Evolutionary conservation across 2,888 invertebrate genomes (phyloP).

Genomic region (Sminthurinus aureus): DNA sequence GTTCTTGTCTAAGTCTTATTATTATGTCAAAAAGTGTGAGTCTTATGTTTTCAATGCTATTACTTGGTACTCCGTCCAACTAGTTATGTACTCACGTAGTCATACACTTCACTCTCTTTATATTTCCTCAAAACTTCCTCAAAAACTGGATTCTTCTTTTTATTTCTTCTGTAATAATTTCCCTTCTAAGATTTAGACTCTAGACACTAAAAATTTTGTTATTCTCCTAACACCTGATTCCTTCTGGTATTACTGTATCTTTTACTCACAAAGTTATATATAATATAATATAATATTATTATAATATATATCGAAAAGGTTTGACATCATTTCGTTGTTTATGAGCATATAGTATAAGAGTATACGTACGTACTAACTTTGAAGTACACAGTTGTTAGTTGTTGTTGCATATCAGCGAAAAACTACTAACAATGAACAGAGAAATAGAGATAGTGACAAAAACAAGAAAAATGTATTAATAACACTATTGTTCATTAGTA

Average conservation of each 20-base stretch:
- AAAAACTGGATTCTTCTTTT: slow-evolving; percentile 21
- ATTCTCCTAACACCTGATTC: neutral
- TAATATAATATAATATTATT: neutral
- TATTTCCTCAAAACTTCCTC: slow-evolving; percentile 34
- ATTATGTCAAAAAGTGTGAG: slow-evolving; percentile 32
- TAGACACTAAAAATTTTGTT: too few species aligned
- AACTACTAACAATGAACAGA: too few species aligned
- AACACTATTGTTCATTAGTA: too few species aligned
- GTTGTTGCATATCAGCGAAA: too few species aligned
- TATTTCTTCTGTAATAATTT: slow-evolving; percentile 8
- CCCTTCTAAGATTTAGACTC: neutral
- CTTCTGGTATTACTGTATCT: neutral
- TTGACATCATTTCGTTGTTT: slow-evolving; percentile 12
- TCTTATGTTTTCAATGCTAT: neutral
- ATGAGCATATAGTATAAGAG: neutral
- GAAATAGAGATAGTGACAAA: too few species aligned
- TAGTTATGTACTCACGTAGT: slow-evolving; percentile 23
- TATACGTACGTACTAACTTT: too few species aligned
- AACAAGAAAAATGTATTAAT: too few species aligned
- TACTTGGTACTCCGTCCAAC: slow-evolving; percentile 35
- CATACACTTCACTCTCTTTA: slow-evolving; percentile 43
- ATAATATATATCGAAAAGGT: neutral
- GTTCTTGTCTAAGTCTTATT: slow-evolving; percentile 19
- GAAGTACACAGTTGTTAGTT: too few species aligned
- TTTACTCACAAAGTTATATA: neutral